A percentile compares a stretch with the other conserved stretches of the same genome.
phyloP scores from a whole-genome alignment of 1,140 invertebrate species.

The Drosophila rufa region DNA sequence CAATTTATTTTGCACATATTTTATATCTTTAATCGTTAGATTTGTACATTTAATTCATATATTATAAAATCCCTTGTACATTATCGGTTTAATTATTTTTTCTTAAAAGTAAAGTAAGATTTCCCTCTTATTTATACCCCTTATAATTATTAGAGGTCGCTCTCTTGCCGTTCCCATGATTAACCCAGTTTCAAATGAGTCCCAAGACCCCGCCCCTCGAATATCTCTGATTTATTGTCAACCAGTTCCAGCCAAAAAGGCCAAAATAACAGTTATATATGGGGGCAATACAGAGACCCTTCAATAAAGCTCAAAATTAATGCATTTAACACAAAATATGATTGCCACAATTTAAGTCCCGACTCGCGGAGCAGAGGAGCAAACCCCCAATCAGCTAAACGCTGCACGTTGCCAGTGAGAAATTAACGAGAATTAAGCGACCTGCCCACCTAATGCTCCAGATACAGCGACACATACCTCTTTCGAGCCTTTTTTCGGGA shows the following conservation, averaged over 20 bases:
- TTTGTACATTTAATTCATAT: neutral
- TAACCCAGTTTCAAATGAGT: slow-evolving; percentile 32
- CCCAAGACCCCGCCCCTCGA: slow-evolving; percentile 3
- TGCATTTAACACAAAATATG: slow-evolving; percentile 74
- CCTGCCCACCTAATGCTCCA: slow-evolving; percentile 66
- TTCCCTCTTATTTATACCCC: neutral
- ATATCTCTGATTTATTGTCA: slow-evolving; percentile 59
- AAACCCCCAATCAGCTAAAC: slow-evolving; percentile 83
- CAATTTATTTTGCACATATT: neutral
- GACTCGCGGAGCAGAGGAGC: neutral
- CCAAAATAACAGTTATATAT: slow-evolving; percentile 56
- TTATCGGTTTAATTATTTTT: too few relatives aligned
- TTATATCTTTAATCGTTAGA: neutral
- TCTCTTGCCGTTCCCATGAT: slow-evolving; percentile 29
- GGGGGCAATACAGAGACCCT: slow-evolving; percentile 20
- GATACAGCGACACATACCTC: slow-evolving; percentile 45
- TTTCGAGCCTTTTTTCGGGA: slow-evolving; percentile 16
- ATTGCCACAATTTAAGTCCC: slow-evolving; percentile 69
- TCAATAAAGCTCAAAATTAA: slow-evolving; percentile 53
- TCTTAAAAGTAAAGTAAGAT: neutral
- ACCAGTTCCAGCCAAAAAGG: slow-evolving; percentile 37
- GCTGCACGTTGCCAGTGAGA: slow-evolving; percentile 65
- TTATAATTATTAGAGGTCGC: neutral
- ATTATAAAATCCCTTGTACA: too few relatives aligned
- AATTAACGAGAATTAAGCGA: slow-evolving; percentile 83